Conservation (phyloP, 2,797 vertebrate species). For the Synaphobranchus kaupii region DNA sequence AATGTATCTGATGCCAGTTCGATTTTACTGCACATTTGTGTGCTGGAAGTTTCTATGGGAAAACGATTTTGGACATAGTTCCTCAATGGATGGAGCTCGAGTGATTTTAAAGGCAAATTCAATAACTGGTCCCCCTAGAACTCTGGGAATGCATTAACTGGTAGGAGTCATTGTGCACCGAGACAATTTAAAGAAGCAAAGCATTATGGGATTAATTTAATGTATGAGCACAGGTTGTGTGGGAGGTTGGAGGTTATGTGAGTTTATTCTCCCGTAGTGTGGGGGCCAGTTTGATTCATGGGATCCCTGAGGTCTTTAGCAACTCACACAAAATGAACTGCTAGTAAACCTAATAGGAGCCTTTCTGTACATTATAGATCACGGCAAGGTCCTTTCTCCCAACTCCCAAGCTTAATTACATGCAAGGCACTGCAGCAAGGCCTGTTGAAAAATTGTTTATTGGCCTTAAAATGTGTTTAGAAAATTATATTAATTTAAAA, state of each 20-base stretch:
- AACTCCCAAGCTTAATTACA: not conserved
- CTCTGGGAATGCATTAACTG: slow-evolving; percentile 39
- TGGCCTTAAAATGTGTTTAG: not conserved
- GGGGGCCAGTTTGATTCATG: slow-evolving; percentile 2
- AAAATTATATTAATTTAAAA: not conserved
- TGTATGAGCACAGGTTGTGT: not conserved
- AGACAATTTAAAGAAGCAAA: slow-evolving; percentile 24
- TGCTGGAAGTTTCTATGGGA: not conserved
- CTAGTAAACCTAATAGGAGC: not conserved
- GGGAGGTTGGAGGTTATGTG: not conserved
- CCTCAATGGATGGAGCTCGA: not conserved
- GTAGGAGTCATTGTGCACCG: slow-evolving; percentile 43
- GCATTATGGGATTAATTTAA: not conserved
- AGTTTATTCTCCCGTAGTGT: not conserved
- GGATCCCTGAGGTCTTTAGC: not conserved
- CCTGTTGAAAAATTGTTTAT: not conserved
- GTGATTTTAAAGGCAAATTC: not conserved
- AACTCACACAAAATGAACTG: slow-evolving; percentile 2
- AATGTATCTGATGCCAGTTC: slow-evolving; percentile 8
- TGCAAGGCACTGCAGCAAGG: not conserved
- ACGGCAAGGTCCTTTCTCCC: not conserved
- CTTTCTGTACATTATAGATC: not conserved
- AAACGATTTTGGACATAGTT: slow-evolving; percentile 9
- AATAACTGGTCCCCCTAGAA: slow-evolving; percentile 42
- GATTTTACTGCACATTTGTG: slow-evolving; percentile 8